phyloP scores from a whole-genome alignment of 1,140 invertebrate species.

The Aphidius gifuensis region DNA sequence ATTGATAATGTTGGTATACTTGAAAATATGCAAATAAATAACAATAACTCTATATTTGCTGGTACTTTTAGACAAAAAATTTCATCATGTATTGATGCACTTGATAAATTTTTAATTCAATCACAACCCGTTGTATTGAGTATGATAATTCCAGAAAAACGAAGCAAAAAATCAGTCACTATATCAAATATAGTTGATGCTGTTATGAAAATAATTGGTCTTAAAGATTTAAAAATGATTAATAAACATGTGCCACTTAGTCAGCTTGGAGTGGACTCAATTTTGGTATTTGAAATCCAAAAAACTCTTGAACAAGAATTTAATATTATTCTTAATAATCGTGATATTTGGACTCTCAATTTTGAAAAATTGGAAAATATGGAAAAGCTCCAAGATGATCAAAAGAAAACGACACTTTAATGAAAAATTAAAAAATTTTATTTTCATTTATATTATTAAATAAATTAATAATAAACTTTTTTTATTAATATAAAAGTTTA shows the following conservation, averaged over 20 bases:
- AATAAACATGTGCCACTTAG: constrained; percentile 63
- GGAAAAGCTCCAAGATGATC: too few relatives aligned
- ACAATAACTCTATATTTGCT: constrained; percentile 58
- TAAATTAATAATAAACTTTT: too few relatives aligned
- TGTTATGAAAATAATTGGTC: constrained; percentile 52
- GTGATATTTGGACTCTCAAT: constrained; percentile 65
- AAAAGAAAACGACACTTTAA: too few relatives aligned
- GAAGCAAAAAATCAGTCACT: constrained; percentile 33
- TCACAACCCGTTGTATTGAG: constrained; percentile 60
- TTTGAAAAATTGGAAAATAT: constrained; percentile 53
- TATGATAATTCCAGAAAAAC: constrained; percentile 63
- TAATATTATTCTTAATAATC: constrained; percentile 66
- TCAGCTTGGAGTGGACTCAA: constrained; percentile 77
- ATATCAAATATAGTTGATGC: constrained; percentile 47
- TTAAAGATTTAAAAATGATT: constrained; percentile 58
- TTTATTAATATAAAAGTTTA: too few relatives aligned
- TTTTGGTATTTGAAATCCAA: constrained; percentile 59
- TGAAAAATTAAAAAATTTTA: too few relatives aligned
- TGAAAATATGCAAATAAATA: constrained; percentile 64
- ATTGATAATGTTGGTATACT: constrained; percentile 60
- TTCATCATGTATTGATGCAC: constrained; percentile 57
- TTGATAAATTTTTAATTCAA: constrained; percentile 62
- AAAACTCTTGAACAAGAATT: constrained; percentile 68
- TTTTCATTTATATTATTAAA: too few relatives aligned
- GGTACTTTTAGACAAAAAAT: constrained; percentile 70